Evolutionary conservation across 2,888 invertebrate species (phyloP), one percentile per base, ranked within the genome.

Genomic region (Sericinus montela): DNA sequence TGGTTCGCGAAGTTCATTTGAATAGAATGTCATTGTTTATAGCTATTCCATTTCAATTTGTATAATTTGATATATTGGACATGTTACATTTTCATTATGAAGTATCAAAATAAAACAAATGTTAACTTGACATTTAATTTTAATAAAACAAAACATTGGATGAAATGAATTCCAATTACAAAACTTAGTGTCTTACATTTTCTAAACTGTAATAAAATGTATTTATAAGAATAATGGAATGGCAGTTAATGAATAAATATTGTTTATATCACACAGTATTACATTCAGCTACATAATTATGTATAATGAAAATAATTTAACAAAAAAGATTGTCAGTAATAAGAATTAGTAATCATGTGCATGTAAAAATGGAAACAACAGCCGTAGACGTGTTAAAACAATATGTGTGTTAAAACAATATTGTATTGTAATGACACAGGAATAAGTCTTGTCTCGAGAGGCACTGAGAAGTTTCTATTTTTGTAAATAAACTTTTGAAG

Each of bases 401-500:
- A n/a, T n/a, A n/a, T n/a, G n/a, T n/a, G n/a, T n/a, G n/a, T n/a
- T n/a, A n/a, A n/a, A n/a, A n/a, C n/a, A n/a, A n/a, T n/a, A n/a
- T n/a, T n/a, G n/a, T n/a, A n/a, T n/a, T n/a, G n/a, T n/a, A n/a
- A n/a, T n/a, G n/a, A n/a, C n/a, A 57, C 59, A 62, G 65, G 67
- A 65, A 59, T 62, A 65, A 23, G 59, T 53, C 56, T 67, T 70
- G 66, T 63, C 69, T 69, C 65, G 69, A 58, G 56, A 57, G 52
- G 69, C 49, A 66, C 70, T 72, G 61, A 70, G 45, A 34, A 40
- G 49, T 80, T 80, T 81, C 75, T 84, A 85, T 81, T 86, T 84
- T 86, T 87, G 84, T 86, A 85, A 85, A 85, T 87, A 87, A 85
- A 84, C 64, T 62, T 70, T 74, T 48, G 59, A 47, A 52, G 44